Conservation (phyloP, 2,888 invertebrate species). For the Cheilosia pagana region DNA sequence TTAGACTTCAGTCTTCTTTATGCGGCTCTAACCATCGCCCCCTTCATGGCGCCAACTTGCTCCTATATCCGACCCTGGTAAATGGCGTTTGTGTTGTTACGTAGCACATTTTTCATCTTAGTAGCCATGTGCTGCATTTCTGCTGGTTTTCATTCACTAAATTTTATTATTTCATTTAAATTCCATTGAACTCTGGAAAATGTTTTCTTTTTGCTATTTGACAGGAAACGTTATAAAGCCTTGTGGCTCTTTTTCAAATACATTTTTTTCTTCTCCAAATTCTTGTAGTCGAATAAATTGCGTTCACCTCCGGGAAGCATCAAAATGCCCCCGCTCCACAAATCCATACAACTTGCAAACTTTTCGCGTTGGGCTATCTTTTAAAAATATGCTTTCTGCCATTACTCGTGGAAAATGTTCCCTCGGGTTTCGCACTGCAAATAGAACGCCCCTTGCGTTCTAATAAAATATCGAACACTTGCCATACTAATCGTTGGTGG, state of each 20-base stretch:
- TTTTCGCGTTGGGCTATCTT: neutral
- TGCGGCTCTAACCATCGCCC: too few relatives aligned
- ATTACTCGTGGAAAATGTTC: neutral
- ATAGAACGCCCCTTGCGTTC: neutral
- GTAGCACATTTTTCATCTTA: too few relatives aligned
- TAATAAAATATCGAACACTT: constrained; percentile 22
- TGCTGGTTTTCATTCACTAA: too few relatives aligned
- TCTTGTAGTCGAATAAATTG: neutral
- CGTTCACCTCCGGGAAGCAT: neutral
- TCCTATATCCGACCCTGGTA: too few relatives aligned
- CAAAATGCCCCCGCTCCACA: neutral
- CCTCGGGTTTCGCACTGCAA: neutral
- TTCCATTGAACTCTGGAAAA: neutral
- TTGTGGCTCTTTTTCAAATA: neutral
- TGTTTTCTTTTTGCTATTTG: neutral
- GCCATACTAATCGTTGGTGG: neutral
- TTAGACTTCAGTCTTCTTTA: too few relatives aligned
- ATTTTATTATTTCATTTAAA: neutral
- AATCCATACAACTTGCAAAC: neutral
- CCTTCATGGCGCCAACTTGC: too few relatives aligned
- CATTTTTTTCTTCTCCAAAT: neutral
- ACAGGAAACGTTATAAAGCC: neutral
- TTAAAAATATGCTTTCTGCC: neutral
- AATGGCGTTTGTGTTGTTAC: too few relatives aligned
- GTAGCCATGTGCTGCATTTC: too few relatives aligned